Conservation (phyloP, 53 echinoderm and acorn worm species). For the Echinometra lucunter region DNA sequence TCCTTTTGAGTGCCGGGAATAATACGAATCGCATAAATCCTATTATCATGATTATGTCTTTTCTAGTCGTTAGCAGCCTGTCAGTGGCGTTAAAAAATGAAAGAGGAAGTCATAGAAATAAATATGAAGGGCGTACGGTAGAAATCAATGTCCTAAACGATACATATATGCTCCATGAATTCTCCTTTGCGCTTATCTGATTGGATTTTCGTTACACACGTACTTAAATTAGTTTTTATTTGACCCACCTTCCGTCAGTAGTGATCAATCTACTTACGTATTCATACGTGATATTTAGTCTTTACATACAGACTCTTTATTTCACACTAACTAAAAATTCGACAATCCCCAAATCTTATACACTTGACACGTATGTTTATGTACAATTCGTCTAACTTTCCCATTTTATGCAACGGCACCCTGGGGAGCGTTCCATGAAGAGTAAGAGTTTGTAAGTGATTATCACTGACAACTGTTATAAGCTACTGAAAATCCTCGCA, state of each 20-base stretch:
- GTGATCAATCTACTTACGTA: not conserved
- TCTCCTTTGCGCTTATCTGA: not conserved
- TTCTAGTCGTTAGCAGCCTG: not conserved
- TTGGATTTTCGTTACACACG: not conserved
- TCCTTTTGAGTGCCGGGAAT: not conserved
- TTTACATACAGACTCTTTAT: too few relatives aligned
- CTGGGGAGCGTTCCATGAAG: too few relatives aligned
- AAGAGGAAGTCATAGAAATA: not conserved
- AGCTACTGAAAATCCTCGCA: too few relatives aligned
- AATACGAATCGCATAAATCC: not conserved
- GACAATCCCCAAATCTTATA: too few relatives aligned
- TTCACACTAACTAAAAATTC: too few relatives aligned
- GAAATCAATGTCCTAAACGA: not conserved
- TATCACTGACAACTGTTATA: too few relatives aligned
- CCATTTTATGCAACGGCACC: too few relatives aligned
- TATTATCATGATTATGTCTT: not conserved
- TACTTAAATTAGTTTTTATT: not conserved
- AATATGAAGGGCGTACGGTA: not conserved
- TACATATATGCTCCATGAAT: not conserved
- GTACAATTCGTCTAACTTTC: too few relatives aligned
- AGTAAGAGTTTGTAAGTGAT: too few relatives aligned
- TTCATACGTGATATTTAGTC: not conserved
- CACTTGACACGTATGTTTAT: too few relatives aligned
- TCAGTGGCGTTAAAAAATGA: not conserved
- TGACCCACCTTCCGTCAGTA: not conserved